Evolutionary conservation across 92 coral and sea anemone species (phyloP), one percentile per base, ranked within the genome.

Genomic region (Actinostola sp.): DNA sequence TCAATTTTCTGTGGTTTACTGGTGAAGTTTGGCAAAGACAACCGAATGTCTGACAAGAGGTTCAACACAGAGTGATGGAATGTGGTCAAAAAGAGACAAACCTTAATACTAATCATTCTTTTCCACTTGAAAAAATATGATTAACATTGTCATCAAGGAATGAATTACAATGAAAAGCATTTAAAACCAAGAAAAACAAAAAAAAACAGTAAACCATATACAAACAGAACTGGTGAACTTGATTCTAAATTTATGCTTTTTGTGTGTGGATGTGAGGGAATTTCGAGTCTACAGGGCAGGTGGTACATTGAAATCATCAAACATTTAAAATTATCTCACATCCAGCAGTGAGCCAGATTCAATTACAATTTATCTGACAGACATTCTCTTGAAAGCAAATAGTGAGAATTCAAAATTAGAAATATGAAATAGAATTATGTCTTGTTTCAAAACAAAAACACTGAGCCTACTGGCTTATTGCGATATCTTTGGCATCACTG

Each of bases 241-340:
- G n/a, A n/a, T n/a, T n/a, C n/a, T n/a, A n/a, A n/a, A 48, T 9
- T 13, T 48, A 17, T 48, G 54, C 9, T 48, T 48, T 48, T 21
- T 66, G 15, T 66, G 59, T 5, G 36, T 16, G 48, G 33, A 24
- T 61, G 66, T 46, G 19, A 66, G 59, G 44, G 72, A 66, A 66
- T 46, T 44, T 80, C 49, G 72, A 63, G 64, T 74, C 67, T 61
- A 42, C 69, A 8, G 77, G 67, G 65, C 93, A 89, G 88, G 85
- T 88, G 93, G 89, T 72, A 33, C 25, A 55, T 61, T 76, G 61
- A 75, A 87, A 79, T 90, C 80, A 88, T 88, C 81, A 91, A 88
- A 89, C 79, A 87, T 79, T 91, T 70, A 88, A 80, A 63, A 91
- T 70, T 53, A 4, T 53, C 39, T 75, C 82, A 84, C 68, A 45